A percentile compares a stretch with the other conserved stretches of the same genome.
Evolutionary conservation across 2,888 invertebrate genomes (phyloP).

Genomic region (Catocala sponsa): DNA sequence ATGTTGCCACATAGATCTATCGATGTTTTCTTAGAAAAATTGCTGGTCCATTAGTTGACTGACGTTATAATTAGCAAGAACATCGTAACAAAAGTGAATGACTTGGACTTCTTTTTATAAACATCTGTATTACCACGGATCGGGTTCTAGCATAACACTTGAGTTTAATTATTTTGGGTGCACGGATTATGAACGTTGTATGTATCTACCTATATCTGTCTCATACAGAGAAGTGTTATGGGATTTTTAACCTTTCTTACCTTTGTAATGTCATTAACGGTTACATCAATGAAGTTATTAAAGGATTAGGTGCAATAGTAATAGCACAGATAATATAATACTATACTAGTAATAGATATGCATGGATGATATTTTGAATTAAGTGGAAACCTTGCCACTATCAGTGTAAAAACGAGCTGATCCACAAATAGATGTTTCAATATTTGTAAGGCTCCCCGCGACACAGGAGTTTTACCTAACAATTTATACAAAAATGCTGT

Average conservation of each 20-base stretch:
- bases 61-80: slow-evolving; percentile 32
- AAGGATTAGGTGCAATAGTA: background rate
- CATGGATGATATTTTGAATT: too few species aligned
- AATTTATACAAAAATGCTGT: background rate
- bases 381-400: too few species aligned
- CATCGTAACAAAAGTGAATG: slow-evolving; percentile 17
- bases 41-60: slow-evolving; percentile 13
- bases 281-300: slow-evolving; percentile 31
- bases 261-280: slow-evolving; percentile 34
- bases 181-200: slow-evolving; percentile 62
- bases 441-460: too few species aligned
- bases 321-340: too few species aligned
- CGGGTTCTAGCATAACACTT: slow-evolving; percentile 56
- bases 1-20: background rate
- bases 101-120: slow-evolving; percentile 22
- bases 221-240: slow-evolving; percentile 43
- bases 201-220: slow-evolving; percentile 6
- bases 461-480: background rate
- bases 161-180: slow-evolving; percentile 66
- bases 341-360: too few species aligned
- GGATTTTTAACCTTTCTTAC: slow-evolving; percentile 61
- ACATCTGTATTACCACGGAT: slow-evolving; percentile 29
- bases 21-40: slow-evolving; percentile 1
- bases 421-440: too few species aligned
- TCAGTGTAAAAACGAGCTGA: too few species aligned